Conservation (phyloP, 2,113 vertebrate genomes). For the Protobothrops mucrosquamatus region DNA sequence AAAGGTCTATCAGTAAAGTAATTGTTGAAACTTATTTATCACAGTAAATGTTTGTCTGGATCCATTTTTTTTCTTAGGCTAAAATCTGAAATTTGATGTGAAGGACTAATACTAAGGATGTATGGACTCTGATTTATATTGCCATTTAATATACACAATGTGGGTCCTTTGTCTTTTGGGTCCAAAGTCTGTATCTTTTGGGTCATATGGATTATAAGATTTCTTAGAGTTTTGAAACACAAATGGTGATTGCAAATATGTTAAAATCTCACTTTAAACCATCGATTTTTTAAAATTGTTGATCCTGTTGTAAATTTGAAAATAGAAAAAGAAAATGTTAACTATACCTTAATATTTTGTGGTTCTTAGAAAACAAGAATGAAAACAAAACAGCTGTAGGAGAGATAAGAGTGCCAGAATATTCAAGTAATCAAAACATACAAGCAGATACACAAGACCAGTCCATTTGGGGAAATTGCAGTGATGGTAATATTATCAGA, state of each 20-base stretch:
- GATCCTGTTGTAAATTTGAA: conserved; percentile 13
- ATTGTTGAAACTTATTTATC: background rate
- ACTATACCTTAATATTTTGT: conserved; percentile 18
- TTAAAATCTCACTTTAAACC: background rate
- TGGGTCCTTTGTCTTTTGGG: background rate
- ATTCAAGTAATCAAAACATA: conserved; percentile 63
- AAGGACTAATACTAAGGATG: background rate
- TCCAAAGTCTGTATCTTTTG: background rate
- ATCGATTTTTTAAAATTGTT: background rate
- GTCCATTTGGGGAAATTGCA: conserved; percentile 67
- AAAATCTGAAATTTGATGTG: background rate
- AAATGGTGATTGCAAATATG: background rate
- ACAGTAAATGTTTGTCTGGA: background rate
- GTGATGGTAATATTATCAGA: conserved; percentile 80
- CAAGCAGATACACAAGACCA: conserved; percentile 69
- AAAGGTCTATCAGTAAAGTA: background rate
- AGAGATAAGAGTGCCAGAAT: conserved; percentile 59
- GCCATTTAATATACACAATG: background rate
- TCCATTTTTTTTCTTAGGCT: background rate
- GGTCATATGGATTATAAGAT: background rate
- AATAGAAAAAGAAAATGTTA: conserved; percentile 7
- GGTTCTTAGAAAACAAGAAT: conserved; percentile 78
- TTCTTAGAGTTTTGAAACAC: background rate
- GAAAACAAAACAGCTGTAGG: conserved; percentile 60
- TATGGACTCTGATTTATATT: background rate